Conservation (phyloP, 2,113 vertebrate species). For the Calidris pugnax region DNA sequence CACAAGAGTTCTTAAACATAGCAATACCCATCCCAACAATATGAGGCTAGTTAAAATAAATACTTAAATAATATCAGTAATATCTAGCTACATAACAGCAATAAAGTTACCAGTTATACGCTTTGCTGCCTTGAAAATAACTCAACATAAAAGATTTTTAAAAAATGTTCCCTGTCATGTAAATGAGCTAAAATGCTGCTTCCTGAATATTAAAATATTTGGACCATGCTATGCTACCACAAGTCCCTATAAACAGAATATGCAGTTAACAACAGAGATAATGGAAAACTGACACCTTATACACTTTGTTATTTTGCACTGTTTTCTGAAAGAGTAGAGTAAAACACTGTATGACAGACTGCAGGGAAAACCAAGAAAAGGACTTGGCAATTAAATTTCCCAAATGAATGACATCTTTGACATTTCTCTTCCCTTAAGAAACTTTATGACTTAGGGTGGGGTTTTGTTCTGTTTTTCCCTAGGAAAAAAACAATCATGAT, state of each 20-base stretch:
- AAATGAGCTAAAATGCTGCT: neutral
- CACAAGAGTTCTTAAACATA: neutral
- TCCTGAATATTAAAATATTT: conserved; percentile 13
- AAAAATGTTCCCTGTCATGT: neutral
- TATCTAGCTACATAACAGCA: neutral
- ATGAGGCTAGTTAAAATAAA: neutral
- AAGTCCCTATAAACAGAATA: neutral
- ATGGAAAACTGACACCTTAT: neutral
- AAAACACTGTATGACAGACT: neutral
- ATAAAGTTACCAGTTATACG: neutral
- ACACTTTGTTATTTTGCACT: neutral
- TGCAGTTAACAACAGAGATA: neutral
- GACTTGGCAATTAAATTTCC: neutral
- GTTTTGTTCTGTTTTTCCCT: neutral
- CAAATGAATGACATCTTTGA: conserved; percentile 18
- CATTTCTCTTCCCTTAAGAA: conserved; percentile 22
- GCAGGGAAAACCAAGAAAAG: neutral
- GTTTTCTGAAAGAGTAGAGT: neutral
- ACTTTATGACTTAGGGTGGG: neutral
- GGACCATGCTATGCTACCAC: neutral
- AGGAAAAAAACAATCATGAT: neutral
- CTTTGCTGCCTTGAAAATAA: neutral
- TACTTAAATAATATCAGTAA: neutral
- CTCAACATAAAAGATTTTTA: neutral
- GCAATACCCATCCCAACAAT: neutral